Evolutionary conservation across 2,797 vertebrate species (phyloP).

Genomic region (Mormyrus hasselquistii): DNA sequence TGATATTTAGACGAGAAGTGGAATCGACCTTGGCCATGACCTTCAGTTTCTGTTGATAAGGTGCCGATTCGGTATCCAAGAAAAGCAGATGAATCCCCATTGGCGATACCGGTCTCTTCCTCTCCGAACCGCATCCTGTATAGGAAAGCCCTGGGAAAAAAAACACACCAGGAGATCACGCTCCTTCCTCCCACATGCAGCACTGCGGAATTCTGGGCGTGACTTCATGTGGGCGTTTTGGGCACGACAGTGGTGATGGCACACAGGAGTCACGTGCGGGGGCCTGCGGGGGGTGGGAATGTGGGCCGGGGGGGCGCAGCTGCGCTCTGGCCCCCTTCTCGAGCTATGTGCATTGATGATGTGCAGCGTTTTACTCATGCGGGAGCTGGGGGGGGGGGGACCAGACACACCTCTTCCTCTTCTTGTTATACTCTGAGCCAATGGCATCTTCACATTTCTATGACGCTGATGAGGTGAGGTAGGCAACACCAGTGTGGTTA

Average conservation of each 20-base stretch:
- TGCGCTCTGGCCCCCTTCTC: neutral
- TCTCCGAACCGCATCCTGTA: neutral
- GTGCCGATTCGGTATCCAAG: neutral
- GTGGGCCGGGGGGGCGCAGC: neutral
- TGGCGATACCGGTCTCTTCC: neutral
- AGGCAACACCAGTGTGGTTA: neutral
- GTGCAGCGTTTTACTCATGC: neutral
- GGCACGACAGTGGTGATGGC: slow-evolving; percentile 25
- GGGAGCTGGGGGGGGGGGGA: too few species aligned
- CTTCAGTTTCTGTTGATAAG: neutral
- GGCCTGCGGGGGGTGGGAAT: neutral
- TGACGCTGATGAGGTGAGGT: neutral
- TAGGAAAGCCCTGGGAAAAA: slow-evolving; percentile 12
- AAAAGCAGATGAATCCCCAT: neutral
- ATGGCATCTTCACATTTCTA: neutral
- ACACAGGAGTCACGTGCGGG: slow-evolving; percentile 21
- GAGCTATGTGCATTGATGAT: neutral
- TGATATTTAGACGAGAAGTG: neutral
- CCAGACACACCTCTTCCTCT: neutral
- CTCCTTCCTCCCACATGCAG: slow-evolving; percentile 10
- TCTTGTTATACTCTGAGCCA: neutral
- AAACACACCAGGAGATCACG: neutral
- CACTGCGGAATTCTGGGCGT: neutral
- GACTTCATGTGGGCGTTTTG: slow-evolving; percentile 28
- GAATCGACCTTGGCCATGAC: neutral